Conservation (phyloP, 2,888 invertebrate genomes). For the Tubulanus polymorphus region DNA sequence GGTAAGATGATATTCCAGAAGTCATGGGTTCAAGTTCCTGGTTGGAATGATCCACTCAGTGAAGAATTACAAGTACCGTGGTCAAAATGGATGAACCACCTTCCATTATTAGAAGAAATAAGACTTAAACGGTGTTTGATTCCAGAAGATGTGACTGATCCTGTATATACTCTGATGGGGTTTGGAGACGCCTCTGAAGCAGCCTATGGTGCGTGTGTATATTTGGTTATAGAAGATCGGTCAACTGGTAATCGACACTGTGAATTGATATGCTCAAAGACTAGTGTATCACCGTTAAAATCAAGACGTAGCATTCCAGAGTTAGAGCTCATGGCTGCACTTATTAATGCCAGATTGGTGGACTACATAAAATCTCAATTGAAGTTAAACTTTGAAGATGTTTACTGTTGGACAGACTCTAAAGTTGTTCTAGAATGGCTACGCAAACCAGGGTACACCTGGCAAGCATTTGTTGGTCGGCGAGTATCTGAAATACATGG, state of each 20-base stretch:
- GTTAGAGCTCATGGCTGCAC: neutral
- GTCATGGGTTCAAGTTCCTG: neutral
- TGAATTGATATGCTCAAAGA: neutral
- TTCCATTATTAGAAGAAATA: neutral
- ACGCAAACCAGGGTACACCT: neutral
- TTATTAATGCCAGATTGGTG: neutral
- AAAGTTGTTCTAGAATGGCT: neutral
- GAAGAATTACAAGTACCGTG: neutral
- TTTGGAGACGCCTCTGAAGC: neutral
- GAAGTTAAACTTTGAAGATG: neutral
- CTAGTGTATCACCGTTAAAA: neutral
- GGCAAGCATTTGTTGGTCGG: neutral
- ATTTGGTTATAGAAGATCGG: neutral
- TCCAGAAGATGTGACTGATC: neutral
- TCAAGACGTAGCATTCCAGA: neutral
- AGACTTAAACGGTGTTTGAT: neutral
- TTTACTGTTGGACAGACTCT: neutral
- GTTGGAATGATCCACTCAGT: neutral
- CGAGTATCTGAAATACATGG: neutral
- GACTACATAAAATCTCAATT: neutral
- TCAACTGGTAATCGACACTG: neutral
- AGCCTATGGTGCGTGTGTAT: neutral
- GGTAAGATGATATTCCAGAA: neutral
- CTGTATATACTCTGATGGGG: neutral
- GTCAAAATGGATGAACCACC: neutral